Conservation (phyloP, 2,113 vertebrate genomes). For the Ochotona princeps region DNA sequence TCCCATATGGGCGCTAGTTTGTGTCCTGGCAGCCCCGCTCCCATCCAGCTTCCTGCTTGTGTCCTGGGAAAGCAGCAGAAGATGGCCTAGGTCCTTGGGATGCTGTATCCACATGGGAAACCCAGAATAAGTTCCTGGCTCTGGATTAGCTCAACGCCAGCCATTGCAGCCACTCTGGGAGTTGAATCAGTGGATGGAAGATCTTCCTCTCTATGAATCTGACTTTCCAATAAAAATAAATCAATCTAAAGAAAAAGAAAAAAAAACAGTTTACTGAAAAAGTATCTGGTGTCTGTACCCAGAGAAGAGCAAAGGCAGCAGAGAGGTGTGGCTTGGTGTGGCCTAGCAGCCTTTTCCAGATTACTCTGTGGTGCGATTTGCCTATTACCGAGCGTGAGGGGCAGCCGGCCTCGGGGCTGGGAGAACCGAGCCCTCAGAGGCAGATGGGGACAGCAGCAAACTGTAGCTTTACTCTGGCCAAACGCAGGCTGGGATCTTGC, state of each 20-base stretch:
- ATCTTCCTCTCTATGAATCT: too few species aligned
- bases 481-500: slow-evolving; percentile 47
- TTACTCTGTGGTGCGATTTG: slow-evolving; percentile 1
- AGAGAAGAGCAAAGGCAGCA: neutral
- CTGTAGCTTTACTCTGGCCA: neutral
- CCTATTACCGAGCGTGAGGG: neutral
- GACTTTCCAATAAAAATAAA: too few species aligned
- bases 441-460: slow-evolving; percentile 17
- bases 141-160: too few species aligned
- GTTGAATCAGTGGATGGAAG: too few species aligned
- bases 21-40: too few species aligned
- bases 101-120: too few species aligned
- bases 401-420: neutral
- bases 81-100: too few species aligned
- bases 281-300: neutral
- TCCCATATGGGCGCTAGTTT: too few species aligned
- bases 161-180: too few species aligned
- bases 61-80: too few species aligned
- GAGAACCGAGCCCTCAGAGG: neutral
- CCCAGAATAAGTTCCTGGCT: too few species aligned
- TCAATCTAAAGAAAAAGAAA: neutral
- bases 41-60: too few species aligned
- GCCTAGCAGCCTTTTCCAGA: neutral
- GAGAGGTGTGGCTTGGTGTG: neutral
- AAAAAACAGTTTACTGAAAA: slow-evolving; percentile 37